A percentile compares a stretch with the other conserved stretches of the same genome.
Evolutionary conservation across 2,888 invertebrate species (phyloP).

Genomic region (Chirona hameri): DNA sequence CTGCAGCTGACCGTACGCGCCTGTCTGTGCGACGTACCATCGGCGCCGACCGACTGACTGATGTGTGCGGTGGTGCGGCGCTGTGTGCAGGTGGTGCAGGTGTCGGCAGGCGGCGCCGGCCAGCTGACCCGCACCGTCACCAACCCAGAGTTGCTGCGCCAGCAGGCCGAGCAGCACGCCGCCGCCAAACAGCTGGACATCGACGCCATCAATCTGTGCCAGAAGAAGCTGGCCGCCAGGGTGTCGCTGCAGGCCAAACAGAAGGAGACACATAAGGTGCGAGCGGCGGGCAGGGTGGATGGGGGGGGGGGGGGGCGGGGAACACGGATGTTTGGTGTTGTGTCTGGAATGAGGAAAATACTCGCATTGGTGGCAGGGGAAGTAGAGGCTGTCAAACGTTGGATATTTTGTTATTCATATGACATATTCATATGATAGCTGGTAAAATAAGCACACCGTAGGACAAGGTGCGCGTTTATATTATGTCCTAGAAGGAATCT

Average conservation of each 20-base stretch:
- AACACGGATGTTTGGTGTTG: too few relatives aligned
- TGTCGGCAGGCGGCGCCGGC: not conserved
- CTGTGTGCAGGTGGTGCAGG: not conserved
- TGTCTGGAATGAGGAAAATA: too few relatives aligned
- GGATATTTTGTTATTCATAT: too few relatives aligned
- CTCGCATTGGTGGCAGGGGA: too few relatives aligned
- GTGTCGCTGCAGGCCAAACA: slow-evolving; percentile 55
- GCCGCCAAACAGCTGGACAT: slow-evolving; percentile 37
- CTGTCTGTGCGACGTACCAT: not conserved
- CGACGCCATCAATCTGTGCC: slow-evolving; percentile 53
- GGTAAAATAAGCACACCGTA: too few relatives aligned
- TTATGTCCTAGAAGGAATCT: too few relatives aligned
- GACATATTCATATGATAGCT: too few relatives aligned
- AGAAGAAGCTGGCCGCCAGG: slow-evolving; percentile 52
- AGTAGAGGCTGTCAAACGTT: too few relatives aligned
- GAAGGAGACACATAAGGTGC: slow-evolving; percentile 49
- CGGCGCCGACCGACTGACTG: not conserved
- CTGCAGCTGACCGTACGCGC: too few relatives aligned
- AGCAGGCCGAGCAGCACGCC: slow-evolving; percentile 4
- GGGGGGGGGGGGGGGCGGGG: too few relatives aligned
- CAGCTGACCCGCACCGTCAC: slow-evolving; percentile 23
- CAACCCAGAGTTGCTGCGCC: slow-evolving; percentile 5
- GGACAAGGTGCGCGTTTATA: too few relatives aligned
- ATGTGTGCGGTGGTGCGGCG: too few relatives aligned
- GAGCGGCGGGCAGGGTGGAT: not conserved